Evolutionary conservation across 2,113 vertebrate species (phyloP).

Genomic region (Leptobrachium ailaonicum): DNA sequence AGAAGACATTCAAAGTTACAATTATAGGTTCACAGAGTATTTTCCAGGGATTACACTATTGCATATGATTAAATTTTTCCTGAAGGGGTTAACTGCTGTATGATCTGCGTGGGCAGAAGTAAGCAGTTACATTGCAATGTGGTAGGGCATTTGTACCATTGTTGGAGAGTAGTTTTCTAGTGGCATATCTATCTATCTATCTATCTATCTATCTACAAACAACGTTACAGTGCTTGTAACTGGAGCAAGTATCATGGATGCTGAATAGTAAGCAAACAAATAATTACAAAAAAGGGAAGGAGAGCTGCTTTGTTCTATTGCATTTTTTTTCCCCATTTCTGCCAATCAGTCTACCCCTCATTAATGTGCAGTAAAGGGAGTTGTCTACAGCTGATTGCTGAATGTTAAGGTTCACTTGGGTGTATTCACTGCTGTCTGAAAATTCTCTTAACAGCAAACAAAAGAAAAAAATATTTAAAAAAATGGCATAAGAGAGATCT

Average conservation of each 20-base stretch:
- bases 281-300: too few species aligned
- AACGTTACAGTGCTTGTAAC: too few species aligned
- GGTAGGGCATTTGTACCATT: too few species aligned
- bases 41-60: background rate
- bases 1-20: slow-evolving; percentile 11
- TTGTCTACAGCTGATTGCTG: background rate
- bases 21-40: background rate
- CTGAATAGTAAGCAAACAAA: too few species aligned
- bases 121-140: too few species aligned
- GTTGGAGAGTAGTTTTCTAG: too few species aligned
- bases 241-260: too few species aligned
- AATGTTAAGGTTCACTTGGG: background rate
- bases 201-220: too few species aligned
- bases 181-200: too few species aligned
- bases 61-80: background rate
- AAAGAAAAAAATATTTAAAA: background rate
- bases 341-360: background rate
- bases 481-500: background rate
- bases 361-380: background rate
- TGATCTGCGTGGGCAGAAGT: background rate
- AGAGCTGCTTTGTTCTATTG: too few species aligned
- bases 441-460: background rate
- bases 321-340: background rate
- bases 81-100: slow-evolving; percentile 10
- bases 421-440: background rate